Evolutionary conservation across 2,888 invertebrate species (phyloP), one percentile per base, ranked within the genome.

Genomic region (Xylota segnis): DNA sequence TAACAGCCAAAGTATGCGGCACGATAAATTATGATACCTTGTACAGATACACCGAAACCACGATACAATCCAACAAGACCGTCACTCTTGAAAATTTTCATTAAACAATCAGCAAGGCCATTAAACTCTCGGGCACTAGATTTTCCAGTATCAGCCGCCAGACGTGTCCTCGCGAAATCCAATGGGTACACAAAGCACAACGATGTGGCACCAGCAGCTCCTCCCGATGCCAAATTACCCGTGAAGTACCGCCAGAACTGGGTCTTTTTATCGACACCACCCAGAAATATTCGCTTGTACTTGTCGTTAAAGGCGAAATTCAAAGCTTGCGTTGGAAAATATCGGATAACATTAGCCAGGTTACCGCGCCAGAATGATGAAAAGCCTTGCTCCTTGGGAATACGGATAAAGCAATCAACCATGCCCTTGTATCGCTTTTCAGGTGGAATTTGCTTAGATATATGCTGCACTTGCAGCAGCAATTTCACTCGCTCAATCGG

Each of bases 241-340:
- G 94, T 93, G 90, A 97, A 96, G 90, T 96, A 96, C 88, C 94
- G 94, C 96, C 96, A 96, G 93, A 97, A 97, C 89, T 96, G 94
- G 32, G 94, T 96, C 89, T 97, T 95, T 93, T 98, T 97, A 92
- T 97, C 95, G 32, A 97, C 94, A 6, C 95, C 96, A 7, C 83
- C 83, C 34, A 88, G 54, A n/a, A 88, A 88, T 10, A 88, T 71
- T 86, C 93, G 93, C 93, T 98, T 97, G 93, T 97, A 97, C 90
- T 97, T 95, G 92, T 98, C 98, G 92, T 97, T 97, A 93, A 97
- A 97, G 86, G 97, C 96, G 92, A 97, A 97, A 93, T 97, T 97
- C 74, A 97, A 93, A 12, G 97, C 97, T 91, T 97, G 97, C 14
- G 97, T 97, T 27, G 97, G 97, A 93, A 97, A 97, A 91, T 97